phyloP scores from a whole-genome alignment of 2,113 vertebrate species.

The Cygnus buccinator region DNA sequence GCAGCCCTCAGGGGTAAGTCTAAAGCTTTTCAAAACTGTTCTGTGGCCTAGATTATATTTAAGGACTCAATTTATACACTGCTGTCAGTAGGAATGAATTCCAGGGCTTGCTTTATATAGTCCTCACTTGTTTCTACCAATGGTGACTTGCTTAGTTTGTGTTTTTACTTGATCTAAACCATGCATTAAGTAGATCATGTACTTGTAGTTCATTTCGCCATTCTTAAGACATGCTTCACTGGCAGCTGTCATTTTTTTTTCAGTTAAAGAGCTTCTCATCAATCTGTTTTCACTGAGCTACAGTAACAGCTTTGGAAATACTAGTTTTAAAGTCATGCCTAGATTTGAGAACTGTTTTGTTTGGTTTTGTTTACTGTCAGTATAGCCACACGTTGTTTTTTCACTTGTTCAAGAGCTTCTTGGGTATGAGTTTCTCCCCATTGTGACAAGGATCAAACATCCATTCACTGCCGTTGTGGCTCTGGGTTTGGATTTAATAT shows the following conservation, averaged over 20 bases:
- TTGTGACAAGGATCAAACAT: not conserved
- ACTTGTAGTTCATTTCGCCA: not conserved
- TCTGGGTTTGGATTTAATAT: not conserved
- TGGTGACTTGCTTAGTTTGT: not conserved
- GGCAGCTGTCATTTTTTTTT: not conserved
- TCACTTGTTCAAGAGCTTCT: conserved; percentile 49
- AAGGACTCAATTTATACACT: rapidly evolving
- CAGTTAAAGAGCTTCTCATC: not conserved
- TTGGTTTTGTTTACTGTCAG: not conserved
- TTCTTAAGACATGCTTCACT: not conserved
- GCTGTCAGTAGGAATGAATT: not conserved
- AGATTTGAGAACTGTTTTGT: not conserved
- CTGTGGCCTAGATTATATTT: rapidly evolving
- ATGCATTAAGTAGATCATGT: rapidly evolving
- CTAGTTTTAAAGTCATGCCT: not conserved
- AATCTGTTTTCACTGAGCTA: not conserved
- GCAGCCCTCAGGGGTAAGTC: conserved; percentile 85
- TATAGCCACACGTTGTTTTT: conserved; percentile 56
- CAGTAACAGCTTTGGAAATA: not conserved
- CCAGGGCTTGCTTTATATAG: rapidly evolving
- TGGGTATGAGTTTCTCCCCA: not conserved
- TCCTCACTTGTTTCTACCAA: rapidly evolving
- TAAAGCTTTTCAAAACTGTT: rapidly evolving
- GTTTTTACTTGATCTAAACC: not conserved
- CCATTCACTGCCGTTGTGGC: not conserved